Evolutionary conservation across 2,888 invertebrate species (phyloP).

Genomic region (Lycocerus yunnanus): DNA sequence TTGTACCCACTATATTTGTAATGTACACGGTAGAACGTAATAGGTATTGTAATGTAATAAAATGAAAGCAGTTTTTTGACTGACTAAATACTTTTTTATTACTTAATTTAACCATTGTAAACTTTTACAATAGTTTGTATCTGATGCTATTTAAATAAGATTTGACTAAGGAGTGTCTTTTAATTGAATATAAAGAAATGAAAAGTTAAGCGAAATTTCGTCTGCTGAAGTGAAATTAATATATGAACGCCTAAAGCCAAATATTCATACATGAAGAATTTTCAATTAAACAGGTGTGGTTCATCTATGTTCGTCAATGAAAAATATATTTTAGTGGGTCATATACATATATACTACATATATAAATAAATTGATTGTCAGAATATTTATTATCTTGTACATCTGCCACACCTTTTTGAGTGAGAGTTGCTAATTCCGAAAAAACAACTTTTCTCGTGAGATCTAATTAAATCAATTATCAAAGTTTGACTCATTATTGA

Average conservation of each 20-base stretch:
- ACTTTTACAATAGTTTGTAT: not conserved
- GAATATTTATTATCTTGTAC: slow-evolving; percentile 12
- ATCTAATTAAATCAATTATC: slow-evolving; percentile 24
- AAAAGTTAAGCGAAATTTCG: slow-evolving; percentile 1
- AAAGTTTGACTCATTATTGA: not conserved
- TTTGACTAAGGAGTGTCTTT: not conserved
- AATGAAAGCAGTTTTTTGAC: not conserved
- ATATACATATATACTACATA: not conserved
- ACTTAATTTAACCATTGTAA: not conserved
- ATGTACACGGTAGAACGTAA: not conserved
- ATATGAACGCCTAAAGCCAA: slow-evolving; percentile 5
- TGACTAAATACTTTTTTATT: not conserved
- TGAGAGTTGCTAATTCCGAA: slow-evolving; percentile 21
- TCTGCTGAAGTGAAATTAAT: slow-evolving; percentile 15
- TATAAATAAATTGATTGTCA: slow-evolving; percentile 10
- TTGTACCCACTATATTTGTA: not conserved
- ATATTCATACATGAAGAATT: not conserved
- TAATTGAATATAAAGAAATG: slow-evolving; percentile 2
- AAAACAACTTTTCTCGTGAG: slow-evolving; percentile 19
- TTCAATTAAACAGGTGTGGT: slow-evolving; percentile 12
- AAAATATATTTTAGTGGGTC: slow-evolving; percentile 13
- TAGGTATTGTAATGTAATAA: not conserved
- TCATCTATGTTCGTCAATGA: slow-evolving; percentile 10
- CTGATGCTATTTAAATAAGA: not conserved
- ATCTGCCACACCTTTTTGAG: slow-evolving; percentile 24